These are phyloP conservation scores for Calcarius ornatus DNA, from an alignment of 2,113 vertebrate species.

Conservation along the genomic window DNA sequence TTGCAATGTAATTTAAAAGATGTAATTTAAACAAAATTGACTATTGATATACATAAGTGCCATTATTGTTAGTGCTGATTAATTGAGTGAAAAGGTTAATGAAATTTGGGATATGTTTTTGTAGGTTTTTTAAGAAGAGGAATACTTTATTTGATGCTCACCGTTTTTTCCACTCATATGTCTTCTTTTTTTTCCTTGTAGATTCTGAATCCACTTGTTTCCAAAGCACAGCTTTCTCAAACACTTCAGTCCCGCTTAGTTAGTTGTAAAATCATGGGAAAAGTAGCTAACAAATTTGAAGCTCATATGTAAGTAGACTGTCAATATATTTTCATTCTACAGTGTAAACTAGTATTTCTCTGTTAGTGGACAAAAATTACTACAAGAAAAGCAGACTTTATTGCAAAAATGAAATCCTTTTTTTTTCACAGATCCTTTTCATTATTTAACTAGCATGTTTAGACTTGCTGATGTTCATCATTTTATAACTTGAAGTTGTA, in stretches of 20 bases:
- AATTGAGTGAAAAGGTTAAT: not conserved
- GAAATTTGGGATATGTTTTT: not conserved
- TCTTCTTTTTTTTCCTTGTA: constrained; percentile 47
- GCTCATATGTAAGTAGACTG: constrained; percentile 82
- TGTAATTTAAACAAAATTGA: not conserved
- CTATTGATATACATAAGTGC: not conserved
- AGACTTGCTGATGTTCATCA: not conserved
- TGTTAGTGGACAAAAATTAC: not conserved
- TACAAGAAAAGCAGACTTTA: not conserved
- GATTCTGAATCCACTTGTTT: constrained; percentile 90
- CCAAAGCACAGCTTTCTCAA: constrained; percentile 89
- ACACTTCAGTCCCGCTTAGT: constrained; percentile 87
- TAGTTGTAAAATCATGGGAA: constrained; percentile 92
- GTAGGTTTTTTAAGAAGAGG: not conserved
- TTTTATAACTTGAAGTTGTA: not conserved
- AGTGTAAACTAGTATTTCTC: not conserved
- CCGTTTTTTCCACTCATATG: not conserved
- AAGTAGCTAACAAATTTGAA: constrained; percentile 90
- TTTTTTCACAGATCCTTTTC: not conserved
- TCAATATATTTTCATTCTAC: not conserved
- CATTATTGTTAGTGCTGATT: not conserved
- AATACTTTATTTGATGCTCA: not conserved
- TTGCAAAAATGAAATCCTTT: not conserved
- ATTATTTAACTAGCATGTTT: not conserved
- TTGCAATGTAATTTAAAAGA: not conserved